Conservation (phyloP, 2,113 vertebrate species). For the Podarcis muralis region DNA sequence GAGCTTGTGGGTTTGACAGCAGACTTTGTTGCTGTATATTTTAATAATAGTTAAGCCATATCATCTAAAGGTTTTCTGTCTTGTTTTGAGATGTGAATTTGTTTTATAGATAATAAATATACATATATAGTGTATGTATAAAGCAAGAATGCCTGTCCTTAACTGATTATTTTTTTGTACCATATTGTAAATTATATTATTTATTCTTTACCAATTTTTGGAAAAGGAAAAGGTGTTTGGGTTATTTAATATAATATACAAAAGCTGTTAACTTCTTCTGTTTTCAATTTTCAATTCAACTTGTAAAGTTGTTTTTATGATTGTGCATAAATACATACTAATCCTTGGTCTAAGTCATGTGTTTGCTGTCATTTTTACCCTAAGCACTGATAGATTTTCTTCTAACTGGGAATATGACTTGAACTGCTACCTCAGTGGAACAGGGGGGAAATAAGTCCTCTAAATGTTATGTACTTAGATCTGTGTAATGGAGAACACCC, state of each 20-base stretch:
- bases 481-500: background rate
- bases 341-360: slow-evolving; percentile 76
- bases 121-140: slow-evolving; percentile 82
- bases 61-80: slow-evolving; percentile 77
- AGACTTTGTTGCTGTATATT: slow-evolving; percentile 72
- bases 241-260: slow-evolving; percentile 88
- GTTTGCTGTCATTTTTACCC: slow-evolving; percentile 30
- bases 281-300: slow-evolving; percentile 81
- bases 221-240: slow-evolving; percentile 78
- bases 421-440: background rate
- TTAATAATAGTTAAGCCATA: slow-evolving; percentile 83
- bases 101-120: slow-evolving; percentile 83
- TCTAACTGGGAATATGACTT: background rate
- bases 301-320: slow-evolving; percentile 86
- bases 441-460: no score
- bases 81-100: slow-evolving; percentile 84
- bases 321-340: slow-evolving; percentile 87
- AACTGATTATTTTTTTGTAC: slow-evolving; percentile 86
- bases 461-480: no score
- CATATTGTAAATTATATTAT: slow-evolving; percentile 90
- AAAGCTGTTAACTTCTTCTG: slow-evolving; percentile 81
- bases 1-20: slow-evolving; percentile 66
- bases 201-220: slow-evolving; percentile 84
- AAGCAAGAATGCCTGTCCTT: slow-evolving; percentile 80
- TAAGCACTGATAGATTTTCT: background rate